phyloP scores from a whole-genome alignment of 2,888 invertebrate genomes.

The Drosophila fungiperda region DNA sequence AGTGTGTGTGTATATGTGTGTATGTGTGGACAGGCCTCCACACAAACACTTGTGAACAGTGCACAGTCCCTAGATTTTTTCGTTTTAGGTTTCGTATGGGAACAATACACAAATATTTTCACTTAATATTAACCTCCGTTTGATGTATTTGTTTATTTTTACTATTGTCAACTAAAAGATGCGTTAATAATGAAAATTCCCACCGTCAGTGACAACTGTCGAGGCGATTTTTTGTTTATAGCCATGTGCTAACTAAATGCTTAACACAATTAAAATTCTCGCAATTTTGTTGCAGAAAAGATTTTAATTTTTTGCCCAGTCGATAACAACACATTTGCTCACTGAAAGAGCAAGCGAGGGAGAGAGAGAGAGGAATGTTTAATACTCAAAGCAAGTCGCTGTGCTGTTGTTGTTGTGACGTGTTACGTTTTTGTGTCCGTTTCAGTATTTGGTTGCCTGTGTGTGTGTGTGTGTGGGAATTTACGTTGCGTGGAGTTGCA shows the following conservation, averaged over 20 bases:
- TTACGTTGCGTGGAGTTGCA: constrained; percentile 75
- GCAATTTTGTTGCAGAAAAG: constrained; percentile 34
- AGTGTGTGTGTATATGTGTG: constrained; percentile 14
- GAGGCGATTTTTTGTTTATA: constrained; percentile 35
- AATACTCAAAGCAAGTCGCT: constrained; percentile 23
- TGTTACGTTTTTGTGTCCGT: constrained; percentile 48
- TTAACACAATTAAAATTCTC: constrained; percentile 40
- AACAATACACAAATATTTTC: constrained; percentile 10
- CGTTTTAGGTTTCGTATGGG: neutral
- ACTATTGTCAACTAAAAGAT: constrained; percentile 33
- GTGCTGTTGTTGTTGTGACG: constrained; percentile 48
- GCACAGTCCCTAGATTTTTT: constrained; percentile 26
- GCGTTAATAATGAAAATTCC: constrained; percentile 27
- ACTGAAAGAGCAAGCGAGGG: neutral
- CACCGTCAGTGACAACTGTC: constrained; percentile 20
- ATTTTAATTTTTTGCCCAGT: constrained; percentile 22
- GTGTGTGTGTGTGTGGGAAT: constrained; percentile 64
- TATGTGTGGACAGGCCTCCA: constrained; percentile 47
- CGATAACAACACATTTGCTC: constrained; percentile 27
- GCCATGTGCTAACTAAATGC: constrained; percentile 61
- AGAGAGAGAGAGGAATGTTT: constrained; percentile 15
- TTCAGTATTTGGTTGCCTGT: constrained; percentile 31
- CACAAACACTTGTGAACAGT: constrained; percentile 37
- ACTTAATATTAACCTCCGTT: constrained; percentile 33
- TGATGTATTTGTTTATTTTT: constrained; percentile 32